phyloP scores from a whole-genome alignment of 2,888 invertebrate species.

The Cacoxenus indagator region DNA sequence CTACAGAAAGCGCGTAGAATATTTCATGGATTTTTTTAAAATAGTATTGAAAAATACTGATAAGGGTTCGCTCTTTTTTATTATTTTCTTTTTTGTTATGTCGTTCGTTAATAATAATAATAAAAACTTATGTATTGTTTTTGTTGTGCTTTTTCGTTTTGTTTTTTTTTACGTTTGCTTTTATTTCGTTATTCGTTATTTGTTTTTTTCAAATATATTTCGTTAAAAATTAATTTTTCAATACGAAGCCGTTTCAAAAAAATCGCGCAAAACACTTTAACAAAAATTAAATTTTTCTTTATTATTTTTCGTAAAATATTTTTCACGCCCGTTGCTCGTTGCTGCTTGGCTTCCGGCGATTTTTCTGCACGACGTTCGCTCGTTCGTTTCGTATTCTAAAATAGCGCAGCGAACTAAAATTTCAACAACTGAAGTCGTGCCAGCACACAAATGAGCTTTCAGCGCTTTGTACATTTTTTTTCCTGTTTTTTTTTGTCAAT shows the following conservation, averaged over 20 bases:
- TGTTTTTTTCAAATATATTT: constrained; percentile 28
- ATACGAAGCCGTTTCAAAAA: constrained; percentile 20
- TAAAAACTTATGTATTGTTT: constrained; percentile 11
- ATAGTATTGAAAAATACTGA: neutral
- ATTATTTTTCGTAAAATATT: constrained; percentile 9
- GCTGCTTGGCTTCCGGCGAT: constrained; percentile 30
- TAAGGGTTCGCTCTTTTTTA: constrained; percentile 2
- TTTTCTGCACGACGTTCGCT: constrained; percentile 57
- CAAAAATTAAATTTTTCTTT: neutral
- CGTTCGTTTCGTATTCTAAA: constrained; percentile 68
- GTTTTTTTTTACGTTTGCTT: neutral
- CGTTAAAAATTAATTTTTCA: constrained; percentile 19
- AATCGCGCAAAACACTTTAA: constrained; percentile 7
- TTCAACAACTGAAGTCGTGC: constrained; percentile 36
- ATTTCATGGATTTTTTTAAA: constrained; percentile 41
- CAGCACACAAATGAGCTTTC: constrained; percentile 18
- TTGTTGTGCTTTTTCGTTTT: constrained; percentile 22
- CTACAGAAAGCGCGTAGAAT: constrained; percentile 28
- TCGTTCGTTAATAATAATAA: neutral
- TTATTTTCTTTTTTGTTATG: neutral
- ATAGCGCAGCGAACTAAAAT: constrained; percentile 41
- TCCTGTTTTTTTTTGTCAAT: constrained; percentile 9
- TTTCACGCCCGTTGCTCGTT: neutral
- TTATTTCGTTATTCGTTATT: constrained; percentile 16
- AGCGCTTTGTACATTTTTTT: constrained; percentile 4